A percentile compares a stretch with the other conserved stretches of the same genome.
These are phyloP conservation scores for Parasteatoda lunata DNA, from an alignment of 2,888 invertebrate species.

Conservation along the genomic window DNA sequence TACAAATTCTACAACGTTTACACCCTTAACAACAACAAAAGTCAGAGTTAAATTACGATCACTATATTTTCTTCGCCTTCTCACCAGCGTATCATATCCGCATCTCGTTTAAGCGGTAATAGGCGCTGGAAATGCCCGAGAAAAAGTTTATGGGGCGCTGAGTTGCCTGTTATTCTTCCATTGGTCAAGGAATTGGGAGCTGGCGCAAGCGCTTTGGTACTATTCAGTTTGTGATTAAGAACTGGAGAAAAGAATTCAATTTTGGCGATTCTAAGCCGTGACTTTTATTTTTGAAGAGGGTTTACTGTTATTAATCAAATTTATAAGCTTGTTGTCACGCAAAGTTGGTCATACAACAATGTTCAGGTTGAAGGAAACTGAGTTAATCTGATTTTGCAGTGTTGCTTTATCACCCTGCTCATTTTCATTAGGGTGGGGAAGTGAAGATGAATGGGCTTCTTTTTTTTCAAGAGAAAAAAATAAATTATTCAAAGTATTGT, in stretches of 20 bases:
- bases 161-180: conserved; percentile 9
- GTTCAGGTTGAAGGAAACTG: neutral
- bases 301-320: neutral
- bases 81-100: conserved; percentile 42
- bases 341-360: neutral
- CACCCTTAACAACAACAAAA: neutral
- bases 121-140: conserved; percentile 42
- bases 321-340: neutral
- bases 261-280: neutral
- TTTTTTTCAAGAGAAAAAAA: too few species aligned
- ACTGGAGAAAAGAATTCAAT: neutral
- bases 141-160: conserved; percentile 62
- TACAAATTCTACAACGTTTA: neutral
- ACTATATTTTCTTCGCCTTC: neutral
- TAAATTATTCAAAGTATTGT: too few species aligned
- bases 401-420: neutral
- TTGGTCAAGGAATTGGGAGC: conserved; percentile 21
- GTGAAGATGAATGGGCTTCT: too few species aligned
- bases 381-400: neutral
- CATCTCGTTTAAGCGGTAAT: conserved; percentile 38
- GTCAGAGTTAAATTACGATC: neutral
- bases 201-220: conserved; percentile 1
- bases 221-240: neutral
- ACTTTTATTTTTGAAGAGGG: neutral
- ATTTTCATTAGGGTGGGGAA: neutral